phyloP scores from a whole-genome alignment of 2,888 invertebrate genomes.

The Lagria hirta region DNA sequence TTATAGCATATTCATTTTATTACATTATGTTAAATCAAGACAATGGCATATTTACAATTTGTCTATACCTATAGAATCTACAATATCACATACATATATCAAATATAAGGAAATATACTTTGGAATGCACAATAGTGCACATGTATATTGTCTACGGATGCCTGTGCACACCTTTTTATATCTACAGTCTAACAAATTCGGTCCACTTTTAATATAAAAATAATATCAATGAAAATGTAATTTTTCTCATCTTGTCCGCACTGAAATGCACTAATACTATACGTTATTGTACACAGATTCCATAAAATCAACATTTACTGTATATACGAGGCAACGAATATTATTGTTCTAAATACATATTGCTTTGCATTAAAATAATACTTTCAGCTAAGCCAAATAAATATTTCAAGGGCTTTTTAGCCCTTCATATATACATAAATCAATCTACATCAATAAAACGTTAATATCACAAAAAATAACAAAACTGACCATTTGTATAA shows the following conservation, averaged over 20 bases:
- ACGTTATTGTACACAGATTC: constrained; percentile 28
- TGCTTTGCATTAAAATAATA: constrained; percentile 37
- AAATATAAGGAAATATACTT: constrained; percentile 51
- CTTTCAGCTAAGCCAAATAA: constrained; percentile 28
- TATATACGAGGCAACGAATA: constrained; percentile 35
- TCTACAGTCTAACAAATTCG: constrained; percentile 33
- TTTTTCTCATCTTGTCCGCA: constrained; percentile 19
- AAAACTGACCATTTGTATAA: constrained; percentile 1
- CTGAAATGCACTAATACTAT: constrained; percentile 32
- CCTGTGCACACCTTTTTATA: constrained; percentile 41
- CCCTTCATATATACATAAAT: constrained; percentile 29
- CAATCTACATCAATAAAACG: constrained; percentile 8
- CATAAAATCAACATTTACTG: constrained; percentile 24
- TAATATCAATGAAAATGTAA: constrained; percentile 38
- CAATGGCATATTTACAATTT: constrained; percentile 46
- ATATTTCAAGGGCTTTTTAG: too few species aligned
- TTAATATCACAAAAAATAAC: constrained; percentile 17
- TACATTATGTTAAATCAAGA: constrained; percentile 35
- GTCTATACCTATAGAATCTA: constrained; percentile 39
- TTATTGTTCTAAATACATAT: constrained; percentile 41
- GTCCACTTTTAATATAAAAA: constrained; percentile 38
- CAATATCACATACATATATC: constrained; percentile 52
- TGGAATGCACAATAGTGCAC: constrained; percentile 50
- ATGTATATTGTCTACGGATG: constrained; percentile 50
- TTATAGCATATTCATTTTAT: too few species aligned